Percentiles rank a stretch among this genome's conserved stretches.
Evolutionary conservation across 2,888 invertebrate species (phyloP).

Genomic region (Choristoneura rosaceana): DNA sequence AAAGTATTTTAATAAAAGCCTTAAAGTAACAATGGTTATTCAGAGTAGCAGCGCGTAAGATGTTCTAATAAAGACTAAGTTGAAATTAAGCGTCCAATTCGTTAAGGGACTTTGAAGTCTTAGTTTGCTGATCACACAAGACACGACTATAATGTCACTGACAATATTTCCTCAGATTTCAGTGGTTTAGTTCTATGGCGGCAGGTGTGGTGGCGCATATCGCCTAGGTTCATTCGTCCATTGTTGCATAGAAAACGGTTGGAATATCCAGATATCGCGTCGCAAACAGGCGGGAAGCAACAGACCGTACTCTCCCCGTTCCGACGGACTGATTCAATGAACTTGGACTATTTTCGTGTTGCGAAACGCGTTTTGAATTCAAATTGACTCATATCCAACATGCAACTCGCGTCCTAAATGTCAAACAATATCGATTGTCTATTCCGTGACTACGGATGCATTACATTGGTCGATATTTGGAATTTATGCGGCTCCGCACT

Average conservation of each 20-base stretch:
- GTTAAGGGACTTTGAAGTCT: background rate
- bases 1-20: background rate
- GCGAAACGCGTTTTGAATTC: slow-evolving; percentile 24
- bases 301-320: slow-evolving; percentile 46
- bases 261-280: slow-evolving; percentile 56
- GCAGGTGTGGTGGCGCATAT: background rate
- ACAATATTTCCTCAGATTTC: background rate
- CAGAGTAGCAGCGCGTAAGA: background rate
- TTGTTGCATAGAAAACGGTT: slow-evolving; percentile 41
- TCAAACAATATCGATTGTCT: slow-evolving; percentile 10
- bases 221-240: slow-evolving; percentile 49
- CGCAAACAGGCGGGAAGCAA: slow-evolving; percentile 46
- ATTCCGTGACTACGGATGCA: background rate
- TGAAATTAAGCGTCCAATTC: background rate
- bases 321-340: slow-evolving; percentile 27
- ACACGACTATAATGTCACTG: background rate
- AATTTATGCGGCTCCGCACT: background rate
- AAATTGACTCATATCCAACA: slow-evolving; percentile 19
- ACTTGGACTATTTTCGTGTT: slow-evolving; percentile 28
- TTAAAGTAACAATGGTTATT: slow-evolving; percentile 1
- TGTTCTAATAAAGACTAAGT: background rate
- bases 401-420: background rate
- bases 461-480: background rate
- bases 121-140: background rate
- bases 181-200: background rate